These are phyloP conservation scores for Anagyrus pseudococci DNA, from an alignment of 2,888 invertebrate species.

Conservation along the genomic window DNA sequence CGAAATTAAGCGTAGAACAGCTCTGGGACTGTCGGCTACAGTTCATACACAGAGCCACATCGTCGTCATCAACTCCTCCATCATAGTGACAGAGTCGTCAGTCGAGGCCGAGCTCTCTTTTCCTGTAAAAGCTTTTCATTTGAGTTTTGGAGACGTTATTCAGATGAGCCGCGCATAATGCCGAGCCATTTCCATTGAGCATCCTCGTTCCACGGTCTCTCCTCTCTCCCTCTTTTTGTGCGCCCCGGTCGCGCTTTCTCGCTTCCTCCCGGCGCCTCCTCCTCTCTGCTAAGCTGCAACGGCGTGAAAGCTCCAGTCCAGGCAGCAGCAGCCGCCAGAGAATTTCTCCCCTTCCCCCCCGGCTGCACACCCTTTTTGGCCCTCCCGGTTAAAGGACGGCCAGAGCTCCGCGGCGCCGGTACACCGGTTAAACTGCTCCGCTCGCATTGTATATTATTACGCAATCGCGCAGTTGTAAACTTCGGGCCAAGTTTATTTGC, in stretches of 20 bases:
- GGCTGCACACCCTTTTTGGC: background rate
- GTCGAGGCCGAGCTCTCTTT: too few species aligned
- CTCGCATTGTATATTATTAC: constrained; percentile 45
- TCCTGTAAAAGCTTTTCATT: constrained; percentile 21
- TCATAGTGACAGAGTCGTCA: too few species aligned
- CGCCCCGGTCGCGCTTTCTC: too few species aligned
- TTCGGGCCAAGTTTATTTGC: constrained; percentile 49
- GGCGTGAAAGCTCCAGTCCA: constrained; percentile 1
- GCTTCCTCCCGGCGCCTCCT: background rate
- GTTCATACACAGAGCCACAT: too few species aligned
- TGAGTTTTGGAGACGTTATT: constrained; percentile 28
- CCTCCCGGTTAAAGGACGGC: background rate
- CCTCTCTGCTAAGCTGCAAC: background rate
- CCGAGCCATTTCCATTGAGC: constrained; percentile 21
- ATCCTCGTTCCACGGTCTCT: background rate
- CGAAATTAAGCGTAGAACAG: too few species aligned
- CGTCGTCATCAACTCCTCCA: too few species aligned
- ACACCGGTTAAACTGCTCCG: constrained; percentile 7
- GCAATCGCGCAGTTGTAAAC: constrained; percentile 52
- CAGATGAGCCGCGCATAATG: constrained; percentile 33
- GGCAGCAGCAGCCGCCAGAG: too few species aligned
- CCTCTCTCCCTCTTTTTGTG: background rate
- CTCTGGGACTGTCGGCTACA: too few species aligned
- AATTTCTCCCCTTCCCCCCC: background rate
- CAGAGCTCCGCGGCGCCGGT: constrained; percentile 5